Percentiles rank a stretch among this genome's conserved stretches.
Conservation (phyloP, 2,797 vertebrate genomes). For the Crypturellus tataupa region DNA sequence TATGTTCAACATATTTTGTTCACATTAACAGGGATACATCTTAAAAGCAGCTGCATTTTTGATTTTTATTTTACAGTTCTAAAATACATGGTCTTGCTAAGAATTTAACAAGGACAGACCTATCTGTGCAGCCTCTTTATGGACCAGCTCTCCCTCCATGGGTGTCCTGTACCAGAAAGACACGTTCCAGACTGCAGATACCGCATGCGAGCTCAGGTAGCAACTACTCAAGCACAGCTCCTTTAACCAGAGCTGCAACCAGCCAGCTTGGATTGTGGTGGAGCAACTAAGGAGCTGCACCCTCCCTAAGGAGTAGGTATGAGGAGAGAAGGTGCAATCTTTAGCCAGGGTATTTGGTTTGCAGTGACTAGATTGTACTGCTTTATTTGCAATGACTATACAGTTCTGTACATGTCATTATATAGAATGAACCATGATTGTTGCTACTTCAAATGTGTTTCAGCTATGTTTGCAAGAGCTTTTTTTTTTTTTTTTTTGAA, state of each 20-base stretch:
- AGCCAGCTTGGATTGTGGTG: background rate
- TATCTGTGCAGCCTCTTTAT: background rate
- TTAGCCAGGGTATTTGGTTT: fast-evolving
- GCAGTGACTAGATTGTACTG: background rate
- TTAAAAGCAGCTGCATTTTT: background rate
- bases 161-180: fast-evolving
- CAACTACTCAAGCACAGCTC: background rate
- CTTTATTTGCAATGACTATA: fast-evolving
- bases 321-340: background rate
- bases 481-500: background rate
- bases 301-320: fast-evolving
- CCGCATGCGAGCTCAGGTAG: background rate
- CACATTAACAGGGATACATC: background rate
- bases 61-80: background rate
- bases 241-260: background rate
- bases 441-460: fast-evolving
- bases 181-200: background rate
- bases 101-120: background rate
- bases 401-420: fast-evolving
- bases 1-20: background rate
- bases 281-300: too few relatives aligned
- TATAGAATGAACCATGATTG: fast-evolving
- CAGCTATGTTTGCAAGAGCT: background rate
- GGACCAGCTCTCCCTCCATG: background rate
- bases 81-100: background rate